Conservation (phyloP, 1,140 invertebrate species). For the Lordiphosa clarofinis region DNA sequence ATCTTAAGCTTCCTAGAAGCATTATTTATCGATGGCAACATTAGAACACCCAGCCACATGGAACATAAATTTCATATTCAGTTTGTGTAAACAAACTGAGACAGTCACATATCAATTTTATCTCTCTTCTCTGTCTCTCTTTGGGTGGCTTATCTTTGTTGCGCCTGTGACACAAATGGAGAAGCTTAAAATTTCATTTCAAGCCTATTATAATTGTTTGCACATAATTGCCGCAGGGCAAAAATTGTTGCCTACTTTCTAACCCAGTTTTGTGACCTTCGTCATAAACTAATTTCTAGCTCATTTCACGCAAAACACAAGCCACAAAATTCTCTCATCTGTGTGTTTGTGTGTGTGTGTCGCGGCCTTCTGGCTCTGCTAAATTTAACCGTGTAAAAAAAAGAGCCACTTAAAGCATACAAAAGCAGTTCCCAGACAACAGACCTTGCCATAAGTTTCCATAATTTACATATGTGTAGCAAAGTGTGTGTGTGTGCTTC, state of each 20-base stretch:
- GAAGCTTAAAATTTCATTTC: constrained; percentile 59
- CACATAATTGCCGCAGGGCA: constrained; percentile 28
- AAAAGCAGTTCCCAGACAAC: constrained; percentile 15
- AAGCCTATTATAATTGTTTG: constrained; percentile 58
- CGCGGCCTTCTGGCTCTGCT: constrained; percentile 47
- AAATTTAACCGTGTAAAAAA: constrained; percentile 55
- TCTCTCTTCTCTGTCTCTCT: constrained; percentile 1
- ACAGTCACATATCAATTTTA: constrained; percentile 59
- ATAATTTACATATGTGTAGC: constrained; percentile 27
- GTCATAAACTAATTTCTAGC: constrained; percentile 69
- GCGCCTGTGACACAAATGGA: constrained; percentile 40
- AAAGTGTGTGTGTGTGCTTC: constrained; percentile 10
- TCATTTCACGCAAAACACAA: constrained; percentile 50
- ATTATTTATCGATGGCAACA: constrained; percentile 68
- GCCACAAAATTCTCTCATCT: constrained; percentile 10
- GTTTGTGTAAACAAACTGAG: constrained; percentile 60
- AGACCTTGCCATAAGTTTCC: constrained; percentile 35
- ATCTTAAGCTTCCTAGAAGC: constrained; percentile 40
- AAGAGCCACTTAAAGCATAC: constrained; percentile 43
- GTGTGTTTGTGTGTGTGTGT: constrained; percentile 8
- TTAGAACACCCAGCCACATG: constrained; percentile 5
- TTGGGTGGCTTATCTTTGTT: constrained; percentile 29
- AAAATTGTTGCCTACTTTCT: constrained; percentile 24
- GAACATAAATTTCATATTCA: constrained; percentile 58
- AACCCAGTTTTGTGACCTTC: constrained; percentile 41